These are phyloP conservation scores for Mesocricetus auratus DNA, from an alignment of 2,113 vertebrate genomes.

Conservation along the genomic window DNA sequence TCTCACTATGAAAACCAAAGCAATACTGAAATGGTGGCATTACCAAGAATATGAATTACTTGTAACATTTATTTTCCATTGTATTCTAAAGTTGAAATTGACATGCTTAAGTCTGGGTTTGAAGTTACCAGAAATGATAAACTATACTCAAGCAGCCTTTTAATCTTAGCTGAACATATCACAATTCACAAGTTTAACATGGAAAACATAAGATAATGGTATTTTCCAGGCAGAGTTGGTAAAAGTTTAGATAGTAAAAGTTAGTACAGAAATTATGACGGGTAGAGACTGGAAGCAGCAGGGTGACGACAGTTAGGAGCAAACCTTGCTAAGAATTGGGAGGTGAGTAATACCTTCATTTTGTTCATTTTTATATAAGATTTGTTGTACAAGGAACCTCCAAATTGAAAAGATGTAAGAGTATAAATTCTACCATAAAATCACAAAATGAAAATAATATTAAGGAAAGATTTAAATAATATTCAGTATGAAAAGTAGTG, in stretches of 20 bases:
- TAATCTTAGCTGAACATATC: not conserved
- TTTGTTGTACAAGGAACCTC: not conserved
- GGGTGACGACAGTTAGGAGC: not conserved
- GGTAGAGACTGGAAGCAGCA: not conserved
- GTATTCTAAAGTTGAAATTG: not conserved
- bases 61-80: conserved; percentile 64
- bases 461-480: conserved; percentile 27
- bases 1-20: conserved; percentile 76
- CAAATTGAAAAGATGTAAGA: conserved; percentile 23
- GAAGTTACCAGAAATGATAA: conserved; percentile 50
- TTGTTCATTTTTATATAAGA: conserved; percentile 27
- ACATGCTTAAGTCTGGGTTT: conserved; percentile 65
- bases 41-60: conserved; percentile 58
- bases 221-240: conserved; percentile 32
- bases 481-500: conserved; percentile 19
- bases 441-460: conserved; percentile 23
- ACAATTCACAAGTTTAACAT: conserved; percentile 36
- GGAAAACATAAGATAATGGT: not conserved
- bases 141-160: not conserved
- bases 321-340: conserved; percentile 33
- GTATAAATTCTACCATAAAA: conserved; percentile 49
- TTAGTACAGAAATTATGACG: not conserved
- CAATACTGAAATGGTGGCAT: conserved; percentile 74
- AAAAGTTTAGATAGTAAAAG: conserved; percentile 31
- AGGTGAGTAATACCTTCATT: not conserved